Evolutionary conservation across 2,797 vertebrate species (phyloP), one percentile per base, ranked within the genome.

Genomic region (Pyrocephalus nanus): DNA sequence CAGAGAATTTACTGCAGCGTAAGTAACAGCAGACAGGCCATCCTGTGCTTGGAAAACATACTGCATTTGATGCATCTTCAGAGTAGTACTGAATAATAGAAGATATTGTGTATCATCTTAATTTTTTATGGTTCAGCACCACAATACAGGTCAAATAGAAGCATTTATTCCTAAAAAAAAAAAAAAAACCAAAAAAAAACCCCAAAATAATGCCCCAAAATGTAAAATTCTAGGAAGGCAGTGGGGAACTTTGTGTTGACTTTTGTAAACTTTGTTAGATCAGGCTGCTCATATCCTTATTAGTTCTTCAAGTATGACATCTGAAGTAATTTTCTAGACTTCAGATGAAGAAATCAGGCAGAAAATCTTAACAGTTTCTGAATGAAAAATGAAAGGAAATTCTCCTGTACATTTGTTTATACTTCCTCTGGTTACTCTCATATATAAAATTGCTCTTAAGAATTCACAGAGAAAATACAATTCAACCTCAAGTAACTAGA

Each of bases 61-160:
- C 20, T 91, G 51, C 42, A 14, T 86, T 95, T 81, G 74, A 88
- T 76, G 48, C 30, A 76, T 67, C 71, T 95, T 94, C 67, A 87
- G 29, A 86, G 66, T 81, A 88, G 53, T 74, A 26, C 60, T 95
- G 76, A 96, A 94, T 95, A 94, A 97, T 92, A 79, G 67, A 94
- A 92, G 66, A 93, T 36, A 51, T 2, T 78, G 60, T 78, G 40
- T 81, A 75, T 66, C 48, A 25, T 30, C 40, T 94, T 73, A 66
- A 51, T 50, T 92, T 94, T 95, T 93, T 67, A 91, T 88, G 34
- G 54, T 40, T 29, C 30, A 88, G 27, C 48, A 53, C 25, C 34
- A 79, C 25, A 61, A 36, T 15, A 34, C 64, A 71, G 67, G 80
- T 82, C 55, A 92, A 71, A 76, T 5, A 84, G 42, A 88, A 93